Percentiles rank a stretch among this genome's conserved stretches.
phyloP scores from a whole-genome alignment of 1,140 invertebrate species.

The Penaeus indicus region DNA sequence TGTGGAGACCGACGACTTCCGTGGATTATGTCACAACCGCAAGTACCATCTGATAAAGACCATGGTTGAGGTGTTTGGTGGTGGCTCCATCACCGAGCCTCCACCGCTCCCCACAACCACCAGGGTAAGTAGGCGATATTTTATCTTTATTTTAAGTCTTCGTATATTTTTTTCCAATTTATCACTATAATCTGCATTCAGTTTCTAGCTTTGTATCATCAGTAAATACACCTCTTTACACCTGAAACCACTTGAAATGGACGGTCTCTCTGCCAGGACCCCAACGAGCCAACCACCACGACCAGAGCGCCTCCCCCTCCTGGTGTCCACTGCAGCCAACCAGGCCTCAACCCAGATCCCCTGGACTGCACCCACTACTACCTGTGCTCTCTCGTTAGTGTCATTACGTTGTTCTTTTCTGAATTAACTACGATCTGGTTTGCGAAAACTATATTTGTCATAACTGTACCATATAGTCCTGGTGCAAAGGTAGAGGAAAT shows the following conservation, averaged over 20 bases:
- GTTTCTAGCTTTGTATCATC: too few relatives aligned
- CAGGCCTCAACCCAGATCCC: background rate
- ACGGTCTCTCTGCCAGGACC: background rate
- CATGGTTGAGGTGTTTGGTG: constrained; percentile 20
- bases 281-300: constrained; percentile 3
- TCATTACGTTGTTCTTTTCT: background rate
- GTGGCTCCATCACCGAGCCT: background rate
- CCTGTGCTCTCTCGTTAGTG: constrained; percentile 24
- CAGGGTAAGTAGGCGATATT: background rate
- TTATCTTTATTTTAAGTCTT: background rate
- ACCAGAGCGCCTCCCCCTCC: background rate
- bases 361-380: constrained; percentile 36
- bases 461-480: background rate
- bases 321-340: background rate
- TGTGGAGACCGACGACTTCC: constrained; percentile 81
- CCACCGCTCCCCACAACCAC: constrained; percentile 1
- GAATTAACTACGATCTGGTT: background rate
- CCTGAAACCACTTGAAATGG: background rate
- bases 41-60: constrained; percentile 46
- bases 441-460: background rate
- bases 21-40: constrained; percentile 72
- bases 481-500: background rate
- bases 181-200: too few relatives aligned
- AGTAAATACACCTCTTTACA: background rate
- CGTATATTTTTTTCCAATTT: too few relatives aligned